phyloP scores from a whole-genome alignment of 1,140 invertebrate species.

The Drosophila sucinea region DNA sequence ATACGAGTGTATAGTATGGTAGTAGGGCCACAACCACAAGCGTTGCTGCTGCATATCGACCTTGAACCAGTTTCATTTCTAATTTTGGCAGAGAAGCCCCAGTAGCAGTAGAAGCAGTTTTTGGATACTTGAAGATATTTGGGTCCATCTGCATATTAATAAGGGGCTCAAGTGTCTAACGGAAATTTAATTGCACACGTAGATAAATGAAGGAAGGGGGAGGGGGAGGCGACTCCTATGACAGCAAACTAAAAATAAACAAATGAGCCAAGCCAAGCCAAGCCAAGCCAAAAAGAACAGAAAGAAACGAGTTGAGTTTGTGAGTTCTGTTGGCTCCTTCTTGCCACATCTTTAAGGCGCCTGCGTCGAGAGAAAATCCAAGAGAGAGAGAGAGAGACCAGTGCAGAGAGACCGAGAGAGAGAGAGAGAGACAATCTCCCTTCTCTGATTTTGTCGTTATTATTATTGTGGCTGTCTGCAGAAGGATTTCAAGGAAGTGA shows the following conservation, averaged over 20 bases:
- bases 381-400: constrained; percentile 8
- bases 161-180: constrained; percentile 50
- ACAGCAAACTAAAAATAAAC: constrained; percentile 78
- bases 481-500: constrained; percentile 79
- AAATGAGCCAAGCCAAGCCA: constrained; percentile 70
- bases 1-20: not conserved
- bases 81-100: constrained; percentile 31
- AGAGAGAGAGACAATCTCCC: constrained; percentile 3
- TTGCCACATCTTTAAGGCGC: constrained; percentile 14
- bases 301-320: constrained; percentile 36
- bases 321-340: constrained; percentile 7
- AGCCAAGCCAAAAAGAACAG: constrained; percentile 20
- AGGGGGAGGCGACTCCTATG: constrained; percentile 46
- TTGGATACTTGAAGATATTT: constrained; percentile 21
- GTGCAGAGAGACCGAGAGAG: constrained; percentile 10
- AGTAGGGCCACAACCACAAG: not conserved
- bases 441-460: constrained; percentile 11
- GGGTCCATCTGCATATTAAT: constrained; percentile 52
- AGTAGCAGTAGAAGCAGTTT: constrained; percentile 1
- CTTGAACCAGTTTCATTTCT: constrained; percentile 79
- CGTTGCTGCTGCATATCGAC: constrained; percentile 46
- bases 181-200: constrained; percentile 57
- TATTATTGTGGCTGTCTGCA: constrained; percentile 54
- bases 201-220: constrained; percentile 1
- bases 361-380: constrained; percentile 30